phyloP scores from a whole-genome alignment of 2,797 vertebrate genomes.

The Crax fasciolata region DNA sequence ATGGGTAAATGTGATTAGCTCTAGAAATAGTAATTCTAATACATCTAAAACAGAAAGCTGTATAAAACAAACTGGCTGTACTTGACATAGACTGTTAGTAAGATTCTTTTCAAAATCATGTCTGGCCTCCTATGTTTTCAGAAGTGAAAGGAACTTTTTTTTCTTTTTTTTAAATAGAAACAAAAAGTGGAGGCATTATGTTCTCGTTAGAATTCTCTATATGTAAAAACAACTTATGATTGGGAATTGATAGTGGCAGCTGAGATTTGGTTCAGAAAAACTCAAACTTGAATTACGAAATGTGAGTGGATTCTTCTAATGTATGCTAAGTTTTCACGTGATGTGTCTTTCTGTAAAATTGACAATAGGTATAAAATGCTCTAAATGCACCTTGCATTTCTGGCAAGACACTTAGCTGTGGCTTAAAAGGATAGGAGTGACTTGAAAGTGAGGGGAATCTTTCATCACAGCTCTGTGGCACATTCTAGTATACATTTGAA shows the following conservation, averaged over 20 bases:
- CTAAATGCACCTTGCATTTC: neutral
- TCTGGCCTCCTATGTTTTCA: neutral
- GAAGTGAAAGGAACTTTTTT: neutral
- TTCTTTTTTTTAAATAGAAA: neutral
- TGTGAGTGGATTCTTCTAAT: neutral
- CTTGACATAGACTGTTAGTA: neutral
- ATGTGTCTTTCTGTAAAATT: neutral
- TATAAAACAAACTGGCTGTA: neutral
- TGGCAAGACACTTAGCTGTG: neutral
- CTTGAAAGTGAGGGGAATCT: neutral
- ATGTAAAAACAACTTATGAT: neutral
- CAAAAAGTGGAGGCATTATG: neutral
- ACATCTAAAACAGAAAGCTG: neutral
- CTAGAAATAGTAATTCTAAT: neutral
- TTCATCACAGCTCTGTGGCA: neutral
- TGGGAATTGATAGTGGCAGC: neutral
- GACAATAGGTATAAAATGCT: neutral
- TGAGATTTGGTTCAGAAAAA: neutral
- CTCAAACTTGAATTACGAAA: neutral
- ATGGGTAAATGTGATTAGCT: neutral
- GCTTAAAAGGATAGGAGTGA: neutral
- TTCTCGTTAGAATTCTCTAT: neutral
- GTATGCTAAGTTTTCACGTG: neutral
- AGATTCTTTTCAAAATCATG: neutral
- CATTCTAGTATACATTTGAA: neutral